Evolutionary conservation across 2,113 vertebrate species (phyloP).

Genomic region (Mormyrus iriodes): DNA sequence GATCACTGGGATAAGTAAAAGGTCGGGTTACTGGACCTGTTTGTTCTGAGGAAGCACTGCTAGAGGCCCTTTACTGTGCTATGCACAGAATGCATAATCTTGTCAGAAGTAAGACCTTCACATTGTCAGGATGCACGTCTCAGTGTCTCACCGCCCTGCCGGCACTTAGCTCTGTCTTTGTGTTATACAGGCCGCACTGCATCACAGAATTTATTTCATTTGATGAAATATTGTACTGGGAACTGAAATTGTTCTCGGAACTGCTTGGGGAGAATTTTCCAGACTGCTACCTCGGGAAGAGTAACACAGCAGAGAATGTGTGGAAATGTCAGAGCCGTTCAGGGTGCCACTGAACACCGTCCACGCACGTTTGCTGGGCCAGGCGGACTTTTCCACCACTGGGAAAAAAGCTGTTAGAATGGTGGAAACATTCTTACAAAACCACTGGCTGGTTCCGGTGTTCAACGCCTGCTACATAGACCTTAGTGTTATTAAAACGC

Average conservation of each 20-base stretch:
- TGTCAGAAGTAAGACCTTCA: background rate
- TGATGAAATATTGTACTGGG: background rate
- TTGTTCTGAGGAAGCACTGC: background rate
- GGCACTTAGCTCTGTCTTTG: background rate
- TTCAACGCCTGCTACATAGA: background rate
- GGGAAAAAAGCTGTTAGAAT: background rate
- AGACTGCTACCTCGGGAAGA: background rate
- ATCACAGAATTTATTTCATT: background rate
- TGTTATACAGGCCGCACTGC: background rate
- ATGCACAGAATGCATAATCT: background rate
- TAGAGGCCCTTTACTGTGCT: background rate
- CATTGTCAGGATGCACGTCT: background rate
- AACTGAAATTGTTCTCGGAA: background rate
- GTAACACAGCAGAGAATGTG: background rate
- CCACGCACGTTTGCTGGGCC: background rate
- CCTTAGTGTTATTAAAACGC: background rate
- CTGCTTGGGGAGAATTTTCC: background rate
- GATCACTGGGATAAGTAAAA: background rate
- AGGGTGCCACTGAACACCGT: background rate
- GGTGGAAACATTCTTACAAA: constrained; percentile 9
- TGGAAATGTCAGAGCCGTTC: background rate
- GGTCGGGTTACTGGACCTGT: background rate
- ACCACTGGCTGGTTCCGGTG: background rate
- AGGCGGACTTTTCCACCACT: constrained; percentile 5
- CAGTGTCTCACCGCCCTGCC: too few species aligned